phyloP scores from a whole-genome alignment of 2,888 invertebrate genomes.

The Agrochola circellaris region DNA sequence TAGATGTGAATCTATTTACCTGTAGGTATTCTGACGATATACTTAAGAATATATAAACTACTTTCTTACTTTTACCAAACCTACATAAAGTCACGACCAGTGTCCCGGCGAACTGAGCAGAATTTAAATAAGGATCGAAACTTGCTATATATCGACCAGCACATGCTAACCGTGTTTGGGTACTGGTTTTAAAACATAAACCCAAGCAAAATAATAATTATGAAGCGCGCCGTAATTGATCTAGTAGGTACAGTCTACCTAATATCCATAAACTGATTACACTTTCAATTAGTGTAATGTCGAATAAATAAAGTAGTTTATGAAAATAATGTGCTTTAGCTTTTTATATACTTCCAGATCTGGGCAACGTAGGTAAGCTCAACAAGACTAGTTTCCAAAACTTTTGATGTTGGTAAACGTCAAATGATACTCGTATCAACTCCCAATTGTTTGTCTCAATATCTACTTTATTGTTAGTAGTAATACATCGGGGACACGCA shows the following conservation, averaged over 20 bases:
- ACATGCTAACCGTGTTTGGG: not conserved
- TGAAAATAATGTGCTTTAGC: not conserved
- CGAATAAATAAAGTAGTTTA: not conserved
- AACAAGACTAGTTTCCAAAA: not conserved
- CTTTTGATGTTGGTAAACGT: slow-evolving; percentile 12
- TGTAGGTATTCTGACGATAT: not conserved
- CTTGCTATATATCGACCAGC: slow-evolving; percentile 17
- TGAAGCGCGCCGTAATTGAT: not conserved
- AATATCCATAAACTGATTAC: not conserved
- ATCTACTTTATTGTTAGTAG: slow-evolving; percentile 38
- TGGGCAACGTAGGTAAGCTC: not conserved
- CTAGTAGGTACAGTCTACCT: not conserved
- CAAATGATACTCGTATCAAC: not conserved
- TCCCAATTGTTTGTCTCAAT: slow-evolving; percentile 34
- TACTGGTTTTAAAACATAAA: not conserved
- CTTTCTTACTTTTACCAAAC: slow-evolving; percentile 43
- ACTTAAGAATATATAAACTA: slow-evolving; percentile 22
- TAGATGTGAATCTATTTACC: not conserved
- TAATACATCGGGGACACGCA: slow-evolving; percentile 70
- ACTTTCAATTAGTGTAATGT: not conserved
- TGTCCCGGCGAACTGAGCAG: slow-evolving; percentile 12
- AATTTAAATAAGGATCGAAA: slow-evolving; percentile 36
- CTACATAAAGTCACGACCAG: slow-evolving; percentile 37
- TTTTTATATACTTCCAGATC: not conserved
- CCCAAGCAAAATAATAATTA: not conserved